Evolutionary conservation across 30 jellyfish, hydroid and myxozoan species (phyloP).

Genomic region (Aurelia sp.): DNA sequence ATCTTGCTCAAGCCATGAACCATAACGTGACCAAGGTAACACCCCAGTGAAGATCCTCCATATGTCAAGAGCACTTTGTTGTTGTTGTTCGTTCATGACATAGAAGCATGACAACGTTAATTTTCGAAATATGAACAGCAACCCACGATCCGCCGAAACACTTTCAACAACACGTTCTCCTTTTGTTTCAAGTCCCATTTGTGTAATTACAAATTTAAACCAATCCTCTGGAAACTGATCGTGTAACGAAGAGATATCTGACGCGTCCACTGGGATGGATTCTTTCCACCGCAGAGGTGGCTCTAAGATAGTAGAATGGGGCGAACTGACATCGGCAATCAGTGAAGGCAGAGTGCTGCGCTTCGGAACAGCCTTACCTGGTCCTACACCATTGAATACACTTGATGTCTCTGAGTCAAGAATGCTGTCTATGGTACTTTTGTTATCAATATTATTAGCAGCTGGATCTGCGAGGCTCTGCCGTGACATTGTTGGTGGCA

Average conservation of each 20-base stretch:
- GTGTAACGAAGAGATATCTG: conserved; percentile 31
- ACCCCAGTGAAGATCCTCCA: conserved; percentile 66
- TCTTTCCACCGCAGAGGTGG: conserved; percentile 81
- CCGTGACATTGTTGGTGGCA: conserved; percentile 43
- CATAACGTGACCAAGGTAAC: conserved; percentile 85
- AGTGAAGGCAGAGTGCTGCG: conserved; percentile 43
- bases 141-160: conserved; percentile 63
- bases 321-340: conserved; percentile 60
- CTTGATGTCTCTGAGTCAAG: conserved; percentile 8
- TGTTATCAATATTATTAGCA: neutral
- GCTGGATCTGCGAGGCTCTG: neutral
- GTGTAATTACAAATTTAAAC: conserved; percentile 50
- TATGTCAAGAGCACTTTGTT: conserved; percentile 74
- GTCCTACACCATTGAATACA: neutral
- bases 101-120: conserved; percentile 56
- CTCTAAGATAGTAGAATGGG: conserved; percentile 74
- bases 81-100: conserved; percentile 52
- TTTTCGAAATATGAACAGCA: conserved; percentile 56
- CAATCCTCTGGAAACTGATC: conserved; percentile 57
- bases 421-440: neutral
- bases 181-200: conserved; percentile 47
- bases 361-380: conserved; percentile 1
- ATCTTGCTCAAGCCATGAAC: conserved; percentile 70
- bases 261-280: conserved; percentile 63
- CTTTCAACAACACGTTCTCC: conserved; percentile 59